Evolutionary conservation across 2,113 vertebrate genomes (phyloP).

Genomic region (Thomomys bottae): DNA sequence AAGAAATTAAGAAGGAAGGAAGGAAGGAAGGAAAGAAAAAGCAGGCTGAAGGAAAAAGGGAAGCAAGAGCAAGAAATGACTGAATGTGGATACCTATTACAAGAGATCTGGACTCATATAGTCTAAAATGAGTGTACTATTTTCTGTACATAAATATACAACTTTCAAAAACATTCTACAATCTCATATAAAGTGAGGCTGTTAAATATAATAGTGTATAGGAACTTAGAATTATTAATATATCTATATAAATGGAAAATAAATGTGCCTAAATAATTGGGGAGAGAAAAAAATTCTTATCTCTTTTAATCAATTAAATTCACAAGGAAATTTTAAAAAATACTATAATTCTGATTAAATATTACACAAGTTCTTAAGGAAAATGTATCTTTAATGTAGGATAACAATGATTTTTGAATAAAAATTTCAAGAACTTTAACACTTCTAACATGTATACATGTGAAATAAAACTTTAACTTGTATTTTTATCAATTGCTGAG

Average conservation of each 20-base stretch:
- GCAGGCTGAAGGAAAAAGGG: too few species aligned
- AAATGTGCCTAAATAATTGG: not conserved
- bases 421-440: not conserved
- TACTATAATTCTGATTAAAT: not conserved
- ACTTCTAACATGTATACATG: not conserved
- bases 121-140: not conserved
- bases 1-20: not conserved
- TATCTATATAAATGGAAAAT: not conserved
- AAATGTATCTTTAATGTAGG: not conserved
- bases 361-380: not conserved
- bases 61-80: too few species aligned
- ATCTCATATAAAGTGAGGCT: not conserved
- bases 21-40: too few species aligned
- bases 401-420: not conserved
- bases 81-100: too few species aligned
- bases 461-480: slow-evolving; percentile 36
- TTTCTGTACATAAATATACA: not conserved
- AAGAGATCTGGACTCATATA: not conserved
- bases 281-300: not conserved
- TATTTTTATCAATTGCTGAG: slow-evolving; percentile 13
- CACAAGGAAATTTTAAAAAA: not conserved
- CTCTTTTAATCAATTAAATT: not conserved
- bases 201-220: slow-evolving; percentile 3
- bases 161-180: not conserved
- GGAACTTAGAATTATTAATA: not conserved